Base-by-base conservation (phyloP, 2,113 vertebrate species). In the Thamnophis sirtalis region DNA sequence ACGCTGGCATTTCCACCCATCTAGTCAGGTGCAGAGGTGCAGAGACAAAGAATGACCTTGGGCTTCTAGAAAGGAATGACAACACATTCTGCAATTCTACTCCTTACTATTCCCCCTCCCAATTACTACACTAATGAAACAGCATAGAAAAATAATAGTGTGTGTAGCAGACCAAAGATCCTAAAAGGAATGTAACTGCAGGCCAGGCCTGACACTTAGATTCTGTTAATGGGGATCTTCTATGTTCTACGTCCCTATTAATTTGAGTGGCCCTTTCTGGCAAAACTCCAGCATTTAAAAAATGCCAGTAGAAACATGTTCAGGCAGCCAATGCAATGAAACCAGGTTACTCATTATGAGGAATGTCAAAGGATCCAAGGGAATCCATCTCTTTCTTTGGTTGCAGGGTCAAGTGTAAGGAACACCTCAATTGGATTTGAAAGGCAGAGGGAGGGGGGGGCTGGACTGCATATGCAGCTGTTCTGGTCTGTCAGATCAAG, bases 401-500 rank as follows among this genome's bases (percentile, higher is more conserved):
- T 91, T 88, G 15, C 8, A 1, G 9, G 33, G 91, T 60, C 84
- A 91, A 49, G 43, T 58, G 15, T 60, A 86, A 91, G 48, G 84
- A 60, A 38, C 60, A 80, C 63, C 60, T 80, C 49, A 80, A 53
- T 15, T 80, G 9, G 63, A 58, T 68, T 63, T 63, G 80, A 53
- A 43, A 33, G 21, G 28, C 54, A 92, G 22, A 43, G 48, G 38
- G n/a, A n/a, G n/a, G n/a, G n/a, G n/a, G n/a, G 7, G 50, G n/a
- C 38, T n/a, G n/a, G 48, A 26, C 43, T 26, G 51, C 60, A 90
- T 92, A 90, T 49, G 8, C n/a, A 93, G 89, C 89, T 89, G 73
- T 33, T 91, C 89, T 60, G 85, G 68, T 33, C 6, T 89, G 93
- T 93, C 93, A 88, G 21, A 53, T 48, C 28, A 50, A 91, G 87